Conservation (phyloP, 2,113 vertebrate species). For the Vireo altiloquus region DNA sequence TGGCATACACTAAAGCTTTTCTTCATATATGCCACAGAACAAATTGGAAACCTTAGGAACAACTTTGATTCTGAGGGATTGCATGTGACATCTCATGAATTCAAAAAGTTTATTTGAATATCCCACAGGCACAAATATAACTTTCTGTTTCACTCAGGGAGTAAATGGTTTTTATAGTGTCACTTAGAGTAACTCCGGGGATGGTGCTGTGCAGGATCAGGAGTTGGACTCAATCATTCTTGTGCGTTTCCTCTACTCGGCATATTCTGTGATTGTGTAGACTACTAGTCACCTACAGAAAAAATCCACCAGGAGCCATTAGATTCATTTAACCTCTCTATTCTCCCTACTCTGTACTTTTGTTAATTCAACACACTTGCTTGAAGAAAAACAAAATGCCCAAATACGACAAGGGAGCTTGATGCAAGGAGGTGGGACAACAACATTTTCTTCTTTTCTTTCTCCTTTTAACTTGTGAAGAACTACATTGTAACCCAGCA, state of each 20-base stretch:
- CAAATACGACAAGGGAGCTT: background rate
- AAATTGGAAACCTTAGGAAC: background rate
- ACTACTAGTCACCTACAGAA: background rate
- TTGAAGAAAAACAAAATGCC: background rate
- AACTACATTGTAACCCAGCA: background rate
- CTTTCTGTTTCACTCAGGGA: fast-evolving
- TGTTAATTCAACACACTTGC: background rate
- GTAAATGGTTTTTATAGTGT: background rate
- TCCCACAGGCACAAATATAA: background rate
- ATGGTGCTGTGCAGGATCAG: background rate
- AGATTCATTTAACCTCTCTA: background rate
- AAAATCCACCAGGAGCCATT: background rate
- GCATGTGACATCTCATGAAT: background rate
- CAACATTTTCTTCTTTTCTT: background rate
- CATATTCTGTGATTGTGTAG: background rate
- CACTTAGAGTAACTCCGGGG: background rate
- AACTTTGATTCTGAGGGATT: background rate
- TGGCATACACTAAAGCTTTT: background rate
- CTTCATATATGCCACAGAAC: background rate
- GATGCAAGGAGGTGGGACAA: background rate
- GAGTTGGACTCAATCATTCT: background rate
- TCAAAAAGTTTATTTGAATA: background rate
- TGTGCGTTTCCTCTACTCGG: background rate
- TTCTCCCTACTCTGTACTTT: background rate
- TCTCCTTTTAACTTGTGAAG: background rate